A percentile compares a stretch with the other conserved stretches of the same genome.
These are phyloP conservation scores for Agelastica alni DNA, from an alignment of 2,888 invertebrate species.

Conservation along the genomic window DNA sequence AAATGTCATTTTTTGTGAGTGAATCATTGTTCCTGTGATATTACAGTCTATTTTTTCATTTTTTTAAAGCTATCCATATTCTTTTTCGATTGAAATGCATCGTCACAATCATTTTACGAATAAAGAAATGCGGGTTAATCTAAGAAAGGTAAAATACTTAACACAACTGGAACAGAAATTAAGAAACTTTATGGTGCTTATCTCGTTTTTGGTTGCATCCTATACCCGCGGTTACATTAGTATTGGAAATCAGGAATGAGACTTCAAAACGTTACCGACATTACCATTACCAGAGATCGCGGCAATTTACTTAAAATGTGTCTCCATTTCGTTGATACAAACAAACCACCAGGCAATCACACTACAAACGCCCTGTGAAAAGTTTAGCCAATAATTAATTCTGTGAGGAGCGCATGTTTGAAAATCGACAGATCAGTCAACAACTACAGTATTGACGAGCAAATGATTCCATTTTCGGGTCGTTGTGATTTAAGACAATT, in stretches of 20 bases:
- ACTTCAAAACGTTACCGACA: too few species aligned
- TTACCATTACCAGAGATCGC: background rate
- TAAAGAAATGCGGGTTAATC: too few species aligned
- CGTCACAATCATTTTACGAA: too few species aligned
- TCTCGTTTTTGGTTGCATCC: background rate
- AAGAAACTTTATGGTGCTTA: background rate
- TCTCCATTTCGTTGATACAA: background rate
- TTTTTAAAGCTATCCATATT: too few species aligned
- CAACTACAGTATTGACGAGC: background rate
- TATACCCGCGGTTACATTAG: background rate
- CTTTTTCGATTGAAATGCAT: too few species aligned
- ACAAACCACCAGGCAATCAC: background rate
- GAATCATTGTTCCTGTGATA: too few species aligned
- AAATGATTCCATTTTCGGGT: background rate
- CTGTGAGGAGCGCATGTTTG: background rate
- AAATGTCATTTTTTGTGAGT: too few species aligned
- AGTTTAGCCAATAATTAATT: background rate
- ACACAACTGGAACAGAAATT: background rate
- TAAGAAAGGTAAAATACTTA: conserved; percentile 1
- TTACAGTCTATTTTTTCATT: too few species aligned
- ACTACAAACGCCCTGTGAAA: background rate
- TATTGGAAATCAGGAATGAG: background rate
- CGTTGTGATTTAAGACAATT: background rate
- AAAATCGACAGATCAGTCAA: background rate
- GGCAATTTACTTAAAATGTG: background rate